These are phyloP conservation scores for Arrhopalites spinosus DNA, from an alignment of 2,888 invertebrate species.

Conservation along the genomic window DNA sequence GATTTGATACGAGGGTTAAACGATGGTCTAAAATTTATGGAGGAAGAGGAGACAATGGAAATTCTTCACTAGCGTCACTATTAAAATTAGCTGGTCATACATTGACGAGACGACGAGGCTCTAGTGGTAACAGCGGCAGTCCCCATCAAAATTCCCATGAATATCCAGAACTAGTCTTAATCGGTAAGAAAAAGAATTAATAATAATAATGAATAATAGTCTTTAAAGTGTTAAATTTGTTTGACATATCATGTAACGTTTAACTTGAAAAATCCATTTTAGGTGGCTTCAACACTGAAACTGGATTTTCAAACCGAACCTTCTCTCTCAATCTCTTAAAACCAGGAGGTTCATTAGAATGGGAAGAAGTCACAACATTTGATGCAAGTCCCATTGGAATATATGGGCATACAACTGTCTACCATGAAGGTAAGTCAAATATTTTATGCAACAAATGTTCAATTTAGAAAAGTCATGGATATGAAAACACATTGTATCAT, in stretches of 20 bases:
- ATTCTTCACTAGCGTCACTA: conserved; percentile 31
- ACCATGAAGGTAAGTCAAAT: conserved; percentile 67
- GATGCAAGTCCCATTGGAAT: conserved; percentile 59
- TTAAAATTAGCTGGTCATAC: conserved; percentile 76
- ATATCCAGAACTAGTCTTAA: conserved; percentile 70
- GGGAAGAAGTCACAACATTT: conserved; percentile 46
- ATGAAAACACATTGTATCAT: no score
- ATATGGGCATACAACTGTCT: conserved; percentile 88
- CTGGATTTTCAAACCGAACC: conserved; percentile 57
- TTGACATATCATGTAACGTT: no score
- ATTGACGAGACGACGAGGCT: conserved; percentile 59
- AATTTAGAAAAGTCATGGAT: no score
- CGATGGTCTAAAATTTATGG: conserved; percentile 59
- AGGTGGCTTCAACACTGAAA: conserved; percentile 66
- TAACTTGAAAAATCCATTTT: no score
- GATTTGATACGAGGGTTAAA: conserved; percentile 67
- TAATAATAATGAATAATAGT: no score
- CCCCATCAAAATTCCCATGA: neutral
- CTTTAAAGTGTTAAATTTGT: no score
- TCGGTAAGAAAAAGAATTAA: no score
- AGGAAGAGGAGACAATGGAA: neutral
- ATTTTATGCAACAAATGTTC: no score
- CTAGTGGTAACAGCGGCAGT: neutral
- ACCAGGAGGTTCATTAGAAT: conserved; percentile 60
- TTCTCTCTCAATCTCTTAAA: conserved; percentile 38